A percentile compares a stretch with the other conserved stretches of the same genome.
Evolutionary conservation across 2,797 vertebrate species (phyloP).

Genomic region (Discoglossus pictus): DNA sequence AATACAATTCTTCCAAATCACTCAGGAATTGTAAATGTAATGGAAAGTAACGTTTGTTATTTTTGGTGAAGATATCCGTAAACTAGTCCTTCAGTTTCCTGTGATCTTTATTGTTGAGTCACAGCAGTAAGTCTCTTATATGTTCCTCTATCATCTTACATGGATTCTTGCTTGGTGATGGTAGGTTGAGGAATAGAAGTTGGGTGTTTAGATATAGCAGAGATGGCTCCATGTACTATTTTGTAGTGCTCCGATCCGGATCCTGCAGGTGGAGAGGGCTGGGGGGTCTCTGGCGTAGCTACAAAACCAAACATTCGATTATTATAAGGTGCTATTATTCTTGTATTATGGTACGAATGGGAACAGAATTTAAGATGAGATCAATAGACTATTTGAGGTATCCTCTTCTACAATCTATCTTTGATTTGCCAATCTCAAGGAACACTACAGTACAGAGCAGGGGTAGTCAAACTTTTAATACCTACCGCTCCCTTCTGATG

Average conservation of each 20-base stretch:
- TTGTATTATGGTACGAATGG: too few species aligned
- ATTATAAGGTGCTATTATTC: too few species aligned
- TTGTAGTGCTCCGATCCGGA: conserved; percentile 95
- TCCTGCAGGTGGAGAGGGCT: conserved; percentile 90
- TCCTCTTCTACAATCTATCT: too few species aligned
- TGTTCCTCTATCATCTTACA: conserved; percentile 51
- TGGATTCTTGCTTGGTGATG: conserved; percentile 96
- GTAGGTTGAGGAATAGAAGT: conserved; percentile 87
- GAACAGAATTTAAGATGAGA: too few species aligned
- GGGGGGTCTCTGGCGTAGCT: conserved; percentile 98
- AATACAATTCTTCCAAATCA: too few species aligned
- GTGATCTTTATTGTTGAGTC: neutral
- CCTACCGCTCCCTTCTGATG: too few species aligned
- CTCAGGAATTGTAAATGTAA: neutral
- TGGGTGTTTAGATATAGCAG: conserved; percentile 88
- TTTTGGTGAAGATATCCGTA: conserved; percentile 1
- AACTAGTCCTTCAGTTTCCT: conserved; percentile 1
- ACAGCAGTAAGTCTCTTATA: neutral
- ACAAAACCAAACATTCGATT: conserved; percentile 61
- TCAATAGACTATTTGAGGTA: too few species aligned
- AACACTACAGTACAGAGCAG: too few species aligned
- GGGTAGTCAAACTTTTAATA: too few species aligned
- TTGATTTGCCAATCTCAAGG: too few species aligned
- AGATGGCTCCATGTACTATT: conserved; percentile 88
- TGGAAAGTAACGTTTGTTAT: neutral